A percentile compares a stretch with the other conserved stretches of the same genome.
These are phyloP conservation scores for Drosophila birchii DNA, from an alignment of 2,888 invertebrate genomes.

Conservation along the genomic window DNA sequence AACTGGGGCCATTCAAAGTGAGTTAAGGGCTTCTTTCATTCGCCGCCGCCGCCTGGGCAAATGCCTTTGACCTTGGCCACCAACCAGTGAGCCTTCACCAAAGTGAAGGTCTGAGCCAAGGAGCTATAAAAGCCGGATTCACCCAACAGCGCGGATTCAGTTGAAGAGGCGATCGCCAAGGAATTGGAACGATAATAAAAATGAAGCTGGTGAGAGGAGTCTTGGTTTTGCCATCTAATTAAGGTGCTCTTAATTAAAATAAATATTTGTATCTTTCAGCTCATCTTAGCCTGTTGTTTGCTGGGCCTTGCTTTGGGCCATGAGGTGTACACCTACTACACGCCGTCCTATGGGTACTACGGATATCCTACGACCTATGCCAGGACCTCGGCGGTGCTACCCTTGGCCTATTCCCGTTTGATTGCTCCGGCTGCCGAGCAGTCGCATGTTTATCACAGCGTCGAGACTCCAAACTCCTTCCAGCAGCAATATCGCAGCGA, in stretches of 20 bases:
- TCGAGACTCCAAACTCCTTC: conserved; percentile 78
- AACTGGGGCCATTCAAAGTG: conserved; percentile 56
- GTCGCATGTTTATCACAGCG: conserved; percentile 81
- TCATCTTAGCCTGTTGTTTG: conserved; percentile 72
- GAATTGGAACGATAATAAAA: conserved; percentile 29
- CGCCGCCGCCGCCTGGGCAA: conserved; percentile 52
- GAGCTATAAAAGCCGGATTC: conserved; percentile 57
- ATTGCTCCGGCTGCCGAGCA: conserved; percentile 54
- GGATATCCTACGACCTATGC: conserved; percentile 54
- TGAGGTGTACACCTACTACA: conserved; percentile 68
- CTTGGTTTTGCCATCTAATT: background rate
- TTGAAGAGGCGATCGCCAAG: conserved; percentile 33
- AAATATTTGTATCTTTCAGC: conserved; percentile 31
- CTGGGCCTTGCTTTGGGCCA: conserved; percentile 64
- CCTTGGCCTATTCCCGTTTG: conserved; percentile 74
- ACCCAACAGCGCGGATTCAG: conserved; percentile 47
- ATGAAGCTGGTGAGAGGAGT: conserved; percentile 66
- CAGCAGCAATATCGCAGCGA: conserved; percentile 82
- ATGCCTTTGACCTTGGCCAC: conserved; percentile 67
- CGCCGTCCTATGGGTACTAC: conserved; percentile 65
- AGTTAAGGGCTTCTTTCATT: conserved; percentile 68
- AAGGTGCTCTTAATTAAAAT: background rate
- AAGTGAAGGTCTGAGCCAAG: conserved; percentile 24
- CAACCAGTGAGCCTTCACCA: conserved; percentile 4
- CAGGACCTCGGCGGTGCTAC: conserved; percentile 51